Base-by-base conservation (phyloP, 2,797 vertebrate genomes). In the Arvicola amphibius region DNA sequence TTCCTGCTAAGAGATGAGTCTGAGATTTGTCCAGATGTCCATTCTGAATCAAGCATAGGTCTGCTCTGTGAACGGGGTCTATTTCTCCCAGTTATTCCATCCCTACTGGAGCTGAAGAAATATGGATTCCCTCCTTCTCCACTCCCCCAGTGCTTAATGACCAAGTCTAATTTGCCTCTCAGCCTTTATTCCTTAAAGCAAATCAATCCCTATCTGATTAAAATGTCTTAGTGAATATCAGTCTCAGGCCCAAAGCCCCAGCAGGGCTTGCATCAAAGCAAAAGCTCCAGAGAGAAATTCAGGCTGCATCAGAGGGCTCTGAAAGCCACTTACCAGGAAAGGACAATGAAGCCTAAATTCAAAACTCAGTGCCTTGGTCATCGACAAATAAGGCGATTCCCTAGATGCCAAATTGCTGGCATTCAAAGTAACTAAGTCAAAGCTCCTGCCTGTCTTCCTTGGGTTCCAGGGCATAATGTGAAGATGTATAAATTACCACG, bases 151-250 rank as follows among this genome's bases (percentile, higher is more conserved):
- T 67, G 51, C 32, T 25, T 91, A n/a, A 81, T 90, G 92, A 79
- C 46, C 48, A 65, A 93, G 74, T 53, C 81, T 94, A 67, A 95
- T 96, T 96, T 94, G 78, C 74, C 90, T 94, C 91, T 93, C 69
- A 83, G 23, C 29, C 67, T 61, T 92, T 86, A 51, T 74, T 96
- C 43, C 88, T 94, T 59, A 61, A 93, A 96, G 90, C 69, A 84
- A 89, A 96, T 97, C 96, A 96, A 77, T 96, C 76, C 88, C 43
- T 71, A 73, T 90, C 95, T 92, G 93, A 96, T 96, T 96, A 96
- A 97, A 89, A n/a, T 83, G 51, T 74, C 71, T 93, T 79, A 43
- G 21, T 53, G 65, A 91, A 61, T 91, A 95, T 46, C 92, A 93
- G 27, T 67, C 29, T 53, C 92, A 43, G 92, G 40, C 77, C 65